These are phyloP conservation scores for Macrophya annulata DNA, from an alignment of 2,888 invertebrate species.

Conservation along the genomic window DNA sequence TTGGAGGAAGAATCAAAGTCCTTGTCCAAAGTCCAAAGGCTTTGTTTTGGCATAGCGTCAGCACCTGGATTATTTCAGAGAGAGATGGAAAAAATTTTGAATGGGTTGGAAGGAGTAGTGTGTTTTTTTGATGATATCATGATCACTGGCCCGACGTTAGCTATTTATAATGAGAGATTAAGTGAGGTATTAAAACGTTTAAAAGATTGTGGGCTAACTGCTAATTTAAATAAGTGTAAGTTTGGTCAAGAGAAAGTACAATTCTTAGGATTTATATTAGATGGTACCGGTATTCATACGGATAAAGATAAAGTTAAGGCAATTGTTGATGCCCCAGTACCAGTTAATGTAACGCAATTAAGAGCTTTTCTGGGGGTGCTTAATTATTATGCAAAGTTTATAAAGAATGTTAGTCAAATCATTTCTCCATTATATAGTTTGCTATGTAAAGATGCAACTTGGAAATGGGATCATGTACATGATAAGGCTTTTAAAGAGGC, in stretches of 20 bases:
- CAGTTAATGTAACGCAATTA: constrained; percentile 52
- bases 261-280: constrained; percentile 65
- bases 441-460: not conserved
- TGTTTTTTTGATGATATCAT: constrained; percentile 62
- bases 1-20: constrained; percentile 63
- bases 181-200: constrained; percentile 59
- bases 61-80: constrained; percentile 70
- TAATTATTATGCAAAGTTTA: constrained; percentile 59
- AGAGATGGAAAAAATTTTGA: constrained; percentile 69
- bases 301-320: constrained; percentile 60
- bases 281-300: constrained; percentile 64
- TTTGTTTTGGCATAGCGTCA: constrained; percentile 69
- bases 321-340: constrained; percentile 57
- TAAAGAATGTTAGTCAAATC: constrained; percentile 49
- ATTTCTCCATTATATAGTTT: constrained; percentile 54
- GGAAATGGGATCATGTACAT: constrained; percentile 47
- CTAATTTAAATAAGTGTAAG: constrained; percentile 64
- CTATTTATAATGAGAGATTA: constrained; percentile 55
- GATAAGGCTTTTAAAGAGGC: constrained; percentile 47
- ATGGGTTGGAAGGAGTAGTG: constrained; percentile 60
- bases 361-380: constrained; percentile 58
- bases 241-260: constrained; percentile 61
- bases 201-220: constrained; percentile 60
- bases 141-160: constrained; percentile 61
- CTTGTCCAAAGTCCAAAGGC: constrained; percentile 62